A percentile compares a stretch with the other conserved stretches of the same genome.
Evolutionary conservation across 2,797 vertebrate species (phyloP).

Genomic region (Arrhamphus sclerolepis): DNA sequence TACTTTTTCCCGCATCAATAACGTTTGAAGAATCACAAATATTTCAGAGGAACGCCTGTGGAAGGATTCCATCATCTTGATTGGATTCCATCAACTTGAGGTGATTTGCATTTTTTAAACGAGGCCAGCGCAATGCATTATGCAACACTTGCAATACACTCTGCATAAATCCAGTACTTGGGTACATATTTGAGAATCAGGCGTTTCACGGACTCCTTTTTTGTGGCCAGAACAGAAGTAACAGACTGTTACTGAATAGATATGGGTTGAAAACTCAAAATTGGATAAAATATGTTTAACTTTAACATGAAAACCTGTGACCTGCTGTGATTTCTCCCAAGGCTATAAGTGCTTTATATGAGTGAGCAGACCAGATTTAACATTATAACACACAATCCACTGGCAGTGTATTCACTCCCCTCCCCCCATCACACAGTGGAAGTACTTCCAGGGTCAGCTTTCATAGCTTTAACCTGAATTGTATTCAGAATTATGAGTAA

Average conservation of each 20-base stretch:
- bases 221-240: conserved; percentile 31
- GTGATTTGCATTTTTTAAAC: conserved; percentile 78
- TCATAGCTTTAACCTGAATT: conserved; percentile 20
- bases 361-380: conserved; percentile 5
- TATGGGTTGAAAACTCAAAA: conserved; percentile 25
- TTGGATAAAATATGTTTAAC: conserved; percentile 16
- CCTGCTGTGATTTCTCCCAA: conserved; percentile 8
- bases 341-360: conserved; percentile 3
- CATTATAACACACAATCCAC: no score
- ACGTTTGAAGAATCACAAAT: conserved; percentile 67
- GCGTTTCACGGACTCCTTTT: conserved; percentile 50
- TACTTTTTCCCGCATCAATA: conserved; percentile 48
- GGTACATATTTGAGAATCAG: conserved; percentile 54
- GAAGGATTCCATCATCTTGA: conserved; percentile 66
- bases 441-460: conserved; percentile 3
- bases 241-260: conserved; percentile 32
- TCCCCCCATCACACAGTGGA: conserved; percentile 15
- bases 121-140: conserved; percentile 67
- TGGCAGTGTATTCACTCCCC: conserved; percentile 10
- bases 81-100: conserved; percentile 64
- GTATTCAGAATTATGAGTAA: background rate
- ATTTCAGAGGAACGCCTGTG: conserved; percentile 59
- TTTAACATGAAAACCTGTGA: background rate
- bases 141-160: conserved; percentile 59
- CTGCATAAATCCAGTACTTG: conserved; percentile 63